A percentile compares a stretch with the other conserved stretches of the same genome.
phyloP scores from a whole-genome alignment of 2,797 vertebrate genomes.

The Leuciscus waleckii region DNA sequence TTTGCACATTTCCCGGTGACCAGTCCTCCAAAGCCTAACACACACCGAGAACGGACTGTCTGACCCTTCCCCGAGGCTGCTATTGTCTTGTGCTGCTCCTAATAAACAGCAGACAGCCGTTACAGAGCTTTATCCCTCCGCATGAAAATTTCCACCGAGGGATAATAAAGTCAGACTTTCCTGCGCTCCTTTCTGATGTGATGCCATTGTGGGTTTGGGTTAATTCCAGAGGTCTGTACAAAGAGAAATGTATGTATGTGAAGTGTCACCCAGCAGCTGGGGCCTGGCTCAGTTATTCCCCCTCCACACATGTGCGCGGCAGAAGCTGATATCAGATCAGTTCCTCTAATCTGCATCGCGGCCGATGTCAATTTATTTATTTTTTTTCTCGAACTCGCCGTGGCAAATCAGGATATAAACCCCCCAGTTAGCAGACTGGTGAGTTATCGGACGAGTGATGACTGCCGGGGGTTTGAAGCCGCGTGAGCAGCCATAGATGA shows the following conservation, averaged over 20 bases:
- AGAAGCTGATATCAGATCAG: constrained; percentile 91
- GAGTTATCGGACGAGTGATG: constrained; percentile 18
- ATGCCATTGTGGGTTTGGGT: constrained; percentile 91
- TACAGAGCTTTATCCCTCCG: constrained; percentile 55
- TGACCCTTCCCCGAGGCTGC: constrained; percentile 16
- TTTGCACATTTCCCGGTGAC: not conserved
- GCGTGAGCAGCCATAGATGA: constrained; percentile 28
- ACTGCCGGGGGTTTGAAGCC: constrained; percentile 5
- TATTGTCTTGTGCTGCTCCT: constrained; percentile 41
- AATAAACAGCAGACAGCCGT: constrained; percentile 44
- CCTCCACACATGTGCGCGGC: constrained; percentile 85
- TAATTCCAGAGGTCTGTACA: constrained; percentile 89
- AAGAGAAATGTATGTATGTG: constrained; percentile 89
- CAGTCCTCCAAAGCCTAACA: constrained; percentile 36
- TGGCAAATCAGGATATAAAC: constrained; percentile 32
- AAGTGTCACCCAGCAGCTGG: constrained; percentile 91
- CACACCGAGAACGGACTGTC: constrained; percentile 45
- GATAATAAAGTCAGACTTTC: constrained; percentile 86
- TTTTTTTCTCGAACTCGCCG: constrained; percentile 65
- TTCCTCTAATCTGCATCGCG: constrained; percentile 73
- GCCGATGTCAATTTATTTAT: constrained; percentile 71
- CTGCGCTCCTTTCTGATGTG: constrained; percentile 85
- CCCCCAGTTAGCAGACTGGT: constrained; percentile 21
- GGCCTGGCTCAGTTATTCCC: constrained; percentile 63
- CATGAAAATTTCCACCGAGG: constrained; percentile 80